These are phyloP conservation scores for Aleiodes sp. DNA, from an alignment of 1,140 invertebrate species.

Conservation along the genomic window DNA sequence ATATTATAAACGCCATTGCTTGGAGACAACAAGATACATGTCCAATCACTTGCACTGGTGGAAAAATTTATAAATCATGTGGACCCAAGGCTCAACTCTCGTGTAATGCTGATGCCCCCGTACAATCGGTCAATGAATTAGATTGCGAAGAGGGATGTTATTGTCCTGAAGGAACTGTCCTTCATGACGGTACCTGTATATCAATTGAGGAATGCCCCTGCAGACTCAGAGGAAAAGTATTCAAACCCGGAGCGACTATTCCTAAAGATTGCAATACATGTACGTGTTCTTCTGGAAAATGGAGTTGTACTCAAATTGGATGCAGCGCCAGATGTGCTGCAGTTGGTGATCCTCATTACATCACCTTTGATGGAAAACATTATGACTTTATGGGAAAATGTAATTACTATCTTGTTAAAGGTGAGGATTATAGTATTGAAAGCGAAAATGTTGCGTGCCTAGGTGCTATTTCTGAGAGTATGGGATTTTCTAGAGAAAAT, in stretches of 20 bases:
- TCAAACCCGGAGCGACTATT: slow-evolving; percentile 75
- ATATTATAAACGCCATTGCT: slow-evolving; percentile 68
- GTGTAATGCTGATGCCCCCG: slow-evolving; percentile 62
- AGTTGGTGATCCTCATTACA: slow-evolving; percentile 89
- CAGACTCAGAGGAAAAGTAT: slow-evolving; percentile 78
- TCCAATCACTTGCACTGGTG: slow-evolving; percentile 75
- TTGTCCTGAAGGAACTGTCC: slow-evolving; percentile 78
- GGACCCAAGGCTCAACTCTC: slow-evolving; percentile 70
- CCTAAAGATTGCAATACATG: slow-evolving; percentile 87
- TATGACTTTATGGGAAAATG: slow-evolving; percentile 92
- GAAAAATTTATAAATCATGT: slow-evolving; percentile 77
- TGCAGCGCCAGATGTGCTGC: slow-evolving; percentile 82
- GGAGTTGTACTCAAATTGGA: slow-evolving; percentile 79
- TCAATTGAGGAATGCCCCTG: slow-evolving; percentile 79
- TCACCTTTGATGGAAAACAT: slow-evolving; percentile 85
- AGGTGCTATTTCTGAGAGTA: slow-evolving; percentile 78
- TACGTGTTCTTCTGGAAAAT: slow-evolving; percentile 76
- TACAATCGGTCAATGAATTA: slow-evolving; percentile 46
- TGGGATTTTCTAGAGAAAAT: slow-evolving; percentile 70
- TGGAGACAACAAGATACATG: slow-evolving; percentile 82
- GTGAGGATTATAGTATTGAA: slow-evolving; percentile 75
- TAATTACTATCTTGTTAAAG: slow-evolving; percentile 81
- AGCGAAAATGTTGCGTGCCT: slow-evolving; percentile 85
- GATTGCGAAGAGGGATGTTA: slow-evolving; percentile 87
- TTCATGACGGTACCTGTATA: slow-evolving; percentile 80